Evolutionary conservation across 2,113 vertebrate genomes (phyloP), one percentile per base, ranked within the genome.

Genomic region (Pitta sordida): DNA sequence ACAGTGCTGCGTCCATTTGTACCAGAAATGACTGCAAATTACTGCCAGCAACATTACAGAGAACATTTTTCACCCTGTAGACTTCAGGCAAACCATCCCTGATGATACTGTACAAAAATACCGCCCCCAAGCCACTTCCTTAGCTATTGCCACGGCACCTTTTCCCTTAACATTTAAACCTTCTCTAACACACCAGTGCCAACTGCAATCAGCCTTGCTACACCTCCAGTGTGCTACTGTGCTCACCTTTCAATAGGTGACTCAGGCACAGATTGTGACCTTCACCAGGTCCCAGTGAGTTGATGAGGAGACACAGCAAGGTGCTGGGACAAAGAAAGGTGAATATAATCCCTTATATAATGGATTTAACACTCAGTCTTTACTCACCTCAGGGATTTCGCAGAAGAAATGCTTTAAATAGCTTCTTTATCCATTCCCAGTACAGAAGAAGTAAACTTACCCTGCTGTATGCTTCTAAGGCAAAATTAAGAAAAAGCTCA

Each of bases 11-110:
- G 81, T 62, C 76, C 88, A 84, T 87, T 94, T 89, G 70, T 81
- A 94, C 78, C 78, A 95, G 86, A 91, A 95, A 94, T 48, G 69
- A 82, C 81, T 52, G 46, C 51, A 83, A 85, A 86, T 62, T 73
- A 83, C 70, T 92, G 83, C 94, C 91, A 94, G 67, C 65, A 56
- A 53, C 16, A 13, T 82, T 64, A 76, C 65, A 94, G 74, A 62
- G 62, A 86, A 63, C 44, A 82, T 81, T 94, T 84, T 67, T 94
- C 88, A 89, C 62, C 43, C 77, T n/a, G 58, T 51, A 49, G 91
- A 87, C 67, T 84, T 91, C 65, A 89, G 46, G 58, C 29, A 78
- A 87, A 43, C 22, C 24, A 10, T 32, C 80, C 44, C 79, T 65
- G 37, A 92, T 71, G 77, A 34, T 6, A 26, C 23, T 8, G 29